Evolutionary conservation across 2,113 vertebrate genomes (phyloP).

Genomic region (Astur gentilis): DNA sequence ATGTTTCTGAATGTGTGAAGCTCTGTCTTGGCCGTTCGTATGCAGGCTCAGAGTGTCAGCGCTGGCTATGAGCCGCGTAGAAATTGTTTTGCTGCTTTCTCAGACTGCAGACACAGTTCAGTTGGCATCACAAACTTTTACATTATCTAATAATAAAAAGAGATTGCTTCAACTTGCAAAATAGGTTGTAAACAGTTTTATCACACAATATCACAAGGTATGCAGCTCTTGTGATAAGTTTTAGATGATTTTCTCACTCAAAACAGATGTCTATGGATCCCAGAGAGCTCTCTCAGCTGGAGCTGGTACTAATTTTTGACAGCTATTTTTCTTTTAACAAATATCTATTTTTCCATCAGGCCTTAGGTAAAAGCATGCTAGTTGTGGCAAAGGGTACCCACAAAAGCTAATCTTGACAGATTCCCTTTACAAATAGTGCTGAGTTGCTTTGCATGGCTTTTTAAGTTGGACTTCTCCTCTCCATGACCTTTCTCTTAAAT

Average conservation of each 20-base stretch:
- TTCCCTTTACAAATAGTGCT: not conserved
- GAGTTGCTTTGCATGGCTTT: not conserved
- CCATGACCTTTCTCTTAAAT: not conserved
- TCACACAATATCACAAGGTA: not conserved
- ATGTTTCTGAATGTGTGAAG: not conserved
- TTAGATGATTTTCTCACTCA: not conserved
- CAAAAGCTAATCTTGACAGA: not conserved
- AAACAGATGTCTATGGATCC: not conserved
- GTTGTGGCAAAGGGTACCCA: not conserved
- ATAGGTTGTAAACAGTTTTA: not conserved
- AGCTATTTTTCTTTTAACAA: not conserved
- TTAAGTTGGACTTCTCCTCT: not conserved
- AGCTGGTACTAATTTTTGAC: not conserved
- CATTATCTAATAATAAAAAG: not conserved
- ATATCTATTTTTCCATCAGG: not conserved
- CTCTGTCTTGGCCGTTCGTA: not conserved
- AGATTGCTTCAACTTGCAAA: not conserved
- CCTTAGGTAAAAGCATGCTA: not conserved
- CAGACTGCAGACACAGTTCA: not conserved
- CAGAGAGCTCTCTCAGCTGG: not conserved
- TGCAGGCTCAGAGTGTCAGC: not conserved
- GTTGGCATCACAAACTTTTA: not conserved
- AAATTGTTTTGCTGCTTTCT: not conserved
- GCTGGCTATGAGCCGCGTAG: not conserved
- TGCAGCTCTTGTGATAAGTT: not conserved